Evolutionary conservation across 2,113 vertebrate genomes (phyloP).

Genomic region (Dipodomys merriami): DNA sequence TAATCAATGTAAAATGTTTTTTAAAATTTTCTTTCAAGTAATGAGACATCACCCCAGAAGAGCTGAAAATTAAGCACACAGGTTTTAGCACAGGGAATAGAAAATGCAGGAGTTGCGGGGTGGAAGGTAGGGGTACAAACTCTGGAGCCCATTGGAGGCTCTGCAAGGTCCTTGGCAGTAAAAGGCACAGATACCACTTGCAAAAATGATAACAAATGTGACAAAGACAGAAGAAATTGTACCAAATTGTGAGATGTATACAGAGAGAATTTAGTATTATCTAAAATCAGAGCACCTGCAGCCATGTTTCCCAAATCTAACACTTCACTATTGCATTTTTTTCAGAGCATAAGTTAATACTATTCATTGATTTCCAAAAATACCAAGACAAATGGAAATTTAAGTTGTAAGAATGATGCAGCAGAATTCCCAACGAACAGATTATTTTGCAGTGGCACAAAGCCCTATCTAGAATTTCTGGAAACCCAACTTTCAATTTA

Average conservation of each 20-base stretch:
- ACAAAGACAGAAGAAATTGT: neutral
- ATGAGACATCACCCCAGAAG: conserved; percentile 55
- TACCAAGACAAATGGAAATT: conserved; percentile 72
- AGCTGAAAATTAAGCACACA: conserved; percentile 43
- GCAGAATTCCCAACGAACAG: conserved; percentile 61
- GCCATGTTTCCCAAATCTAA: conserved; percentile 28
- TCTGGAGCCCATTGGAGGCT: neutral
- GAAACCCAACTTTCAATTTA: conserved; percentile 57
- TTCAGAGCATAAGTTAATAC: conserved; percentile 43
- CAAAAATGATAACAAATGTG: neutral
- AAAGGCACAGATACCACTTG: neutral
- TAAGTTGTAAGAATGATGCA: conserved; percentile 69
- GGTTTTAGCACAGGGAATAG: neutral
- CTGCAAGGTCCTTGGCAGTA: neutral
- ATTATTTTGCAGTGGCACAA: conserved; percentile 65
- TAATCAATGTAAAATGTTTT: conserved; percentile 75
- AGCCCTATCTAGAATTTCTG: neutral
- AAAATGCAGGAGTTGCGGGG: neutral
- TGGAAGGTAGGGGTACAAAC: neutral
- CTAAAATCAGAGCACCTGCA: neutral
- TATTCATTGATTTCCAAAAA: conserved; percentile 71
- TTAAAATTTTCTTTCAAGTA: conserved; percentile 76
- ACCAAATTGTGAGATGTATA: neutral
- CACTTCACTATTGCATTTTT: neutral
- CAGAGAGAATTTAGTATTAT: conserved; percentile 51